A percentile compares a stretch with the other conserved stretches of the same genome.
Evolutionary conservation across 2,113 vertebrate species (phyloP).

Genomic region (Grammomys dolichurus): DNA sequence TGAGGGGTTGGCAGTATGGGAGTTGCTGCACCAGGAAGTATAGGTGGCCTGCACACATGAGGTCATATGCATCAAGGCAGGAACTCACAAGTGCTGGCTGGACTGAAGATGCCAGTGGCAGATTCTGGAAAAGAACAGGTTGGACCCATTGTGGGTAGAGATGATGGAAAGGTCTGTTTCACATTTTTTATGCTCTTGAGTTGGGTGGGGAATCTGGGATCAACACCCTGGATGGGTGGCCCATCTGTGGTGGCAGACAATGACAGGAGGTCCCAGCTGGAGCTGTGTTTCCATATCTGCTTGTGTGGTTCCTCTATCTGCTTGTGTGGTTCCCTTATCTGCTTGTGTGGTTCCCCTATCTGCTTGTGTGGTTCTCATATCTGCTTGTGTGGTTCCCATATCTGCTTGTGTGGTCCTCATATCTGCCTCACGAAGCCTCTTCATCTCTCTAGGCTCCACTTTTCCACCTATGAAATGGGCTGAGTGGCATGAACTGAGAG

Average conservation of each 20-base stretch:
- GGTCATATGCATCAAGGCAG: background rate
- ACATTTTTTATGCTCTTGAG: background rate
- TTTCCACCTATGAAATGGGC: background rate
- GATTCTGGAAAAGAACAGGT: background rate
- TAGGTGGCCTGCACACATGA: background rate
- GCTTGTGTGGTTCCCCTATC: background rate
- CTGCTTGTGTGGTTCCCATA: background rate
- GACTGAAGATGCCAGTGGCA: background rate
- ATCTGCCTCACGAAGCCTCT: background rate
- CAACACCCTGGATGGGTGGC: background rate
- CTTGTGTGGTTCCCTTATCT: background rate
- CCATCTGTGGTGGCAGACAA: background rate
- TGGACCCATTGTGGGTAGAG: background rate
- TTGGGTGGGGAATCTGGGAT: background rate
- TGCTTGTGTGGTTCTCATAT: background rate
- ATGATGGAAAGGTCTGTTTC: background rate
- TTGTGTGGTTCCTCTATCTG: background rate
- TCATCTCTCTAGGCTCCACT: background rate
- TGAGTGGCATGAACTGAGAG: rapidly evolving
- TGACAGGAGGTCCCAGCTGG: background rate
- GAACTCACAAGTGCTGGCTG: background rate
- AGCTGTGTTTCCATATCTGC: background rate
- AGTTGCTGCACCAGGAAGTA: background rate
- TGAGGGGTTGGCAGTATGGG: background rate
- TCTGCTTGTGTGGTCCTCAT: background rate